Conservation (phyloP, 2,797 vertebrate genomes). For the Lycodopsis pacificus region DNA sequence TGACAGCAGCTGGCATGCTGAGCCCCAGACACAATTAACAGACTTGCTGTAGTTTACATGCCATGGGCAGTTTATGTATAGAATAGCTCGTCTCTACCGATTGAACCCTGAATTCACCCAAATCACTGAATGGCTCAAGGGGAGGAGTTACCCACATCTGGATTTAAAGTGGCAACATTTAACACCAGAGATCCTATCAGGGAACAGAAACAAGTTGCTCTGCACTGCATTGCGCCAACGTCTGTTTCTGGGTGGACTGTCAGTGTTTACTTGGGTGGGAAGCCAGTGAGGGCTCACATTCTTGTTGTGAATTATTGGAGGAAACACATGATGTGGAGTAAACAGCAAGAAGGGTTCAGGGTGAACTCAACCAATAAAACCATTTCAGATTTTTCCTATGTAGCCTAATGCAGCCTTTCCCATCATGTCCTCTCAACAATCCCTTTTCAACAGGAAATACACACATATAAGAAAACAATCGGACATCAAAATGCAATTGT, state of each 20-base stretch:
- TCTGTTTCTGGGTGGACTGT: background rate
- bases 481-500: background rate
- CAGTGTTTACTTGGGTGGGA: background rate
- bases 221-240: background rate
- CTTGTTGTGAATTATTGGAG: background rate
- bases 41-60: background rate
- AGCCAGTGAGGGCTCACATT: background rate
- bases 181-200: background rate
- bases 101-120: background rate
- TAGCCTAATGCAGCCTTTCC: background rate
- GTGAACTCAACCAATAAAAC: background rate
- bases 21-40: background rate
- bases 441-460: background rate
- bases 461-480: background rate
- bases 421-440: background rate
- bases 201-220: background rate
- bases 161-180: background rate
- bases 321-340: background rate
- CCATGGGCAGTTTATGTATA: background rate
- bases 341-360: background rate
- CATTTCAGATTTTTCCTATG: background rate
- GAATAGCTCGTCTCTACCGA: background rate
- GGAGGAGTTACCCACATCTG: background rate
- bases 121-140: background rate
- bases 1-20: constrained; percentile 2